Evolutionary conservation across 2,113 vertebrate species (phyloP).

Genomic region (Melozone crissalis): DNA sequence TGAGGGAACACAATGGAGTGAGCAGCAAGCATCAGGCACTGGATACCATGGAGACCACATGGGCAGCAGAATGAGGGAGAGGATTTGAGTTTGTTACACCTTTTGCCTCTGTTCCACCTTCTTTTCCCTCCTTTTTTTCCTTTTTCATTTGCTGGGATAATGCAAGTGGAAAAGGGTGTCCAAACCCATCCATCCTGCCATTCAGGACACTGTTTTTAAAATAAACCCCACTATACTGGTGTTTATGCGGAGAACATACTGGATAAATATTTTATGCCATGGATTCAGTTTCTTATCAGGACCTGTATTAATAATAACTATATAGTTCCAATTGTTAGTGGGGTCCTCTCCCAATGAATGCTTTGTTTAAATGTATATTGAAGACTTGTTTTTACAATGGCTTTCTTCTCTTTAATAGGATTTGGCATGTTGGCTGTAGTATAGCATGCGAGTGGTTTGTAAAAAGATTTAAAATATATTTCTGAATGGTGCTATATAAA

Average conservation of each 20-base stretch:
- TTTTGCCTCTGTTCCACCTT: background rate
- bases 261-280: background rate
- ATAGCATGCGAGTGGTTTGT: background rate
- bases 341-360: background rate
- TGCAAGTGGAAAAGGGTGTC: background rate
- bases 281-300: background rate
- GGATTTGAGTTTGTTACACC: background rate
- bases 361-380: background rate
- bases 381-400: background rate
- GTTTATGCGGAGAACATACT: background rate
- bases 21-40: background rate
- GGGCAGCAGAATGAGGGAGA: background rate
- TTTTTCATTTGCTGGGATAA: background rate
- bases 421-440: background rate
- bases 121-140: background rate
- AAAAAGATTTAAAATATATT: slow-evolving; percentile 9
- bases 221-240: background rate
- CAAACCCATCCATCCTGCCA: background rate
- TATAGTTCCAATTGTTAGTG: background rate
- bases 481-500: slow-evolving; percentile 3
- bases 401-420: slow-evolving; percentile 27
- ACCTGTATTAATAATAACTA: background rate
- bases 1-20: background rate
- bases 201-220: background rate
- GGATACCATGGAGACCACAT: background rate